Evolutionary conservation across 2,797 vertebrate genomes (phyloP).

Genomic region (Atherinosoma microstoma): DNA sequence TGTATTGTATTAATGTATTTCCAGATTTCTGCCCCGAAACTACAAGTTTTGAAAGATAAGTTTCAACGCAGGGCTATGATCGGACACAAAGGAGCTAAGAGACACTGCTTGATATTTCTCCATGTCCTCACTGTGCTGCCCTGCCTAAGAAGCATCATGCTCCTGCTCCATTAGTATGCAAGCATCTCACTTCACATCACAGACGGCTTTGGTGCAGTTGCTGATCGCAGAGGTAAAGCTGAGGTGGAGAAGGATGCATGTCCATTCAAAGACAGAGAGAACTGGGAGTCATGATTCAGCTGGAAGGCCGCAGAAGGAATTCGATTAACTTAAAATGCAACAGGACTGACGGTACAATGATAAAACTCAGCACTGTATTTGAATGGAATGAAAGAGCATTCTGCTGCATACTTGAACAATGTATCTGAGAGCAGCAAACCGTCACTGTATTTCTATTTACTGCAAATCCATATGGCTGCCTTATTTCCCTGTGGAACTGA

Average conservation of each 20-base stretch:
- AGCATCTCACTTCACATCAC: conserved; percentile 76
- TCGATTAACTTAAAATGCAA: conserved; percentile 23
- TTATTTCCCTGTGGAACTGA: conserved; percentile 67
- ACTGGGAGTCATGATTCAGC: conserved; percentile 36
- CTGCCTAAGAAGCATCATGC: conserved; percentile 69
- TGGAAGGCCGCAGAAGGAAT: conserved; percentile 31
- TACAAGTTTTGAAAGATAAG: conserved; percentile 9
- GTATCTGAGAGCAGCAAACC: conserved; percentile 34
- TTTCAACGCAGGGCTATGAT: conserved; percentile 15
- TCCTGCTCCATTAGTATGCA: conserved; percentile 80
- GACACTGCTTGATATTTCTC: conserved; percentile 66
- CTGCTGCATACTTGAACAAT: conserved; percentile 7
- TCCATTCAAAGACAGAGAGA: conserved; percentile 51
- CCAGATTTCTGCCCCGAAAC: conserved; percentile 3
- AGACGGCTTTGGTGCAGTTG: conserved; percentile 80
- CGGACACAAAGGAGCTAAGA: conserved; percentile 32
- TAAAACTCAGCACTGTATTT: conserved; percentile 9
- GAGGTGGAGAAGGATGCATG: conserved; percentile 60
- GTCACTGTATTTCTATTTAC: conserved; percentile 46
- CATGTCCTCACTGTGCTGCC: conserved; percentile 56
- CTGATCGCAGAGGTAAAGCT: conserved; percentile 75
- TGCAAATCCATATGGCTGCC: conserved; percentile 51
- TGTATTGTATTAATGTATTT: background rate
- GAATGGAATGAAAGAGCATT: conserved; percentile 22
- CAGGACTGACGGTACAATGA: conserved; percentile 20